phyloP scores from a whole-genome alignment of 2,888 invertebrate species.

The Dasysyrphus albostriatus region DNA sequence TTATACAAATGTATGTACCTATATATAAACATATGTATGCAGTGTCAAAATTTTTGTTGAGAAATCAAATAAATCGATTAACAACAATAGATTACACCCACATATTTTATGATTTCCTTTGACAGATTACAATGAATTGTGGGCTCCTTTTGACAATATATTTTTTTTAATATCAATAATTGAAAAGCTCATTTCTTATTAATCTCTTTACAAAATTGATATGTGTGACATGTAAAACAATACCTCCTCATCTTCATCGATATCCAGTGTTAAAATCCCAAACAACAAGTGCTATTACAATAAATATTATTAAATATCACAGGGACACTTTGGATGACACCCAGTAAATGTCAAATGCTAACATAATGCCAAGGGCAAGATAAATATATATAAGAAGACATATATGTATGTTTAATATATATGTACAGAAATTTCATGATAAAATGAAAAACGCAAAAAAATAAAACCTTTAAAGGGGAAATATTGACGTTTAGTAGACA shows the following conservation, averaged over 20 bases:
- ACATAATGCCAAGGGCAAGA: constrained; percentile 31
- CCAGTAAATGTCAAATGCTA: constrained; percentile 52
- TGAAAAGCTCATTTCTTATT: background rate
- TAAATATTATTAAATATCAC: background rate
- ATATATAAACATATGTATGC: too few species aligned
- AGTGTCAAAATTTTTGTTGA: too few species aligned
- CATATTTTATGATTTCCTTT: too few species aligned
- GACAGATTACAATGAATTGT: background rate
- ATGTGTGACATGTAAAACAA: constrained; percentile 35
- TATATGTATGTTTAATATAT: background rate
- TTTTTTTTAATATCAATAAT: background rate
- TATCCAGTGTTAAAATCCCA: constrained; percentile 25
- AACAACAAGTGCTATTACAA: constrained; percentile 27
- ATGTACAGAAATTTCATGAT: background rate
- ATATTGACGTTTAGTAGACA: constrained; percentile 39
- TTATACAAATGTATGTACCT: too few species aligned
- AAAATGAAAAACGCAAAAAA: constrained; percentile 16
- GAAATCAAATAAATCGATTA: too few species aligned
- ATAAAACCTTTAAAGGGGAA: constrained; percentile 1
- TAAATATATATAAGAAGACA: background rate
- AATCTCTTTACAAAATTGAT: constrained; percentile 27
- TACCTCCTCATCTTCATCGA: background rate
- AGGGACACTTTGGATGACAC: constrained; percentile 17
- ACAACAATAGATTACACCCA: too few species aligned
- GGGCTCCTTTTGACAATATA: background rate